Evolutionary conservation across 1,140 invertebrate species (phyloP).

Genomic region (Sminthurides bifidus): DNA sequence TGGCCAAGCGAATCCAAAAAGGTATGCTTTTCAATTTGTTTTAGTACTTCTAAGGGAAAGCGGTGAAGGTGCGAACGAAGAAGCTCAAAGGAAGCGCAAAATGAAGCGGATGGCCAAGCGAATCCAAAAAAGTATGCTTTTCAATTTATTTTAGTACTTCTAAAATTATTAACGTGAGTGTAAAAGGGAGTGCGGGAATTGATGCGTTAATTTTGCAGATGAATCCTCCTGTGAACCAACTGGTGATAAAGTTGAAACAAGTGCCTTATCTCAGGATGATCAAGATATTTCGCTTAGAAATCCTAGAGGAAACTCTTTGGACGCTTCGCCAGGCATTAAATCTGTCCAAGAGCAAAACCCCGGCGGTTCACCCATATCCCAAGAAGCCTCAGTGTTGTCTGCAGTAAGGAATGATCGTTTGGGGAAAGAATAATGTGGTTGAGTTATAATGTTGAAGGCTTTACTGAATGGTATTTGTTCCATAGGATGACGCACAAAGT

Average conservation of each 20-base stretch:
- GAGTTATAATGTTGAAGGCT: neutral
- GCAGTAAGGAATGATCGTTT: conserved; percentile 5
- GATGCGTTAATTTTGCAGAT: neutral
- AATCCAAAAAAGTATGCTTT: neutral
- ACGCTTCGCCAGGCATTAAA: too few relatives aligned
- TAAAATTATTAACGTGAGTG: too few relatives aligned
- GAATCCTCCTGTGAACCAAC: neutral
- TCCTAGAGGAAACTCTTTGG: too few relatives aligned
- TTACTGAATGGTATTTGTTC: neutral
- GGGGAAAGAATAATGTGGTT: neutral
- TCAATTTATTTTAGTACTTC: neutral
- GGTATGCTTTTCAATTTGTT: too few relatives aligned
- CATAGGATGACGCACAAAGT: conserved; percentile 5
- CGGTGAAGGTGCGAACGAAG: neutral
- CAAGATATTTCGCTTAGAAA: conserved; percentile 23
- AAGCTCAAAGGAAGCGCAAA: neutral
- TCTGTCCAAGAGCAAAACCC: too few relatives aligned
- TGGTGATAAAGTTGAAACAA: conserved; percentile 1
- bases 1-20: neutral
- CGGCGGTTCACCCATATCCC: conserved; percentile 27
- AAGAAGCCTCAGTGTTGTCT: conserved; percentile 26
- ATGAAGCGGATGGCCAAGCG: neutral
- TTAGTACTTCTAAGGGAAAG: too few relatives aligned
- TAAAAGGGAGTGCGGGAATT: too few relatives aligned
- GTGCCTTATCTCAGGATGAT: conserved; percentile 15